Conservation (phyloP, 2,113 vertebrate species). For the Spheniscus mendiculus region DNA sequence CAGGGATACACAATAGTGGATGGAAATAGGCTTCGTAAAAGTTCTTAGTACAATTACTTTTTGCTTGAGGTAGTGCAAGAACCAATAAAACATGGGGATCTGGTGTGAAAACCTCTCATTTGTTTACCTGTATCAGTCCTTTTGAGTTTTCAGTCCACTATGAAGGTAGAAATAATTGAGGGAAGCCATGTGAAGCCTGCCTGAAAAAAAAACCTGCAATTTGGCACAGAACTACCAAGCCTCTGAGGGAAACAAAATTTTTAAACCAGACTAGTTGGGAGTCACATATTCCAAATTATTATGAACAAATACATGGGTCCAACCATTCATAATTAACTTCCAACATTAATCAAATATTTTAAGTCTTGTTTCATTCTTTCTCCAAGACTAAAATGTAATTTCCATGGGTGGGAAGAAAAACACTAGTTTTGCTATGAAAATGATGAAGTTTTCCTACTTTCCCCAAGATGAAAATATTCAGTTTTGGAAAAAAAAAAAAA, state of each 20-base stretch:
- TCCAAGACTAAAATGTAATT: background rate
- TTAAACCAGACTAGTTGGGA: background rate
- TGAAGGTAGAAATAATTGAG: background rate
- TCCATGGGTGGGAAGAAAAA: rapidly evolving
- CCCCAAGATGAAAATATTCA: background rate
- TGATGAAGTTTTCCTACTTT: background rate
- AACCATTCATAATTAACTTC: background rate
- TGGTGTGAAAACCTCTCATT: background rate
- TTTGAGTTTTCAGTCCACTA: background rate
- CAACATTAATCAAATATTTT: background rate
- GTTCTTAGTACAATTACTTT: background rate
- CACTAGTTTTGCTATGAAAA: background rate
- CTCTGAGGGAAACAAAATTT: background rate
- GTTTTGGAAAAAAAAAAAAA: background rate
- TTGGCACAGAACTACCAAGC: background rate
- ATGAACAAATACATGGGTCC: background rate
- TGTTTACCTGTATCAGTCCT: background rate
- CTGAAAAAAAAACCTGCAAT: background rate
- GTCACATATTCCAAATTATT: background rate
- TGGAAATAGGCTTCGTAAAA: background rate
- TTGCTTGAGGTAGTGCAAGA: background rate
- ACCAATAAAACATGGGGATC: background rate
- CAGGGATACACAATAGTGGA: background rate
- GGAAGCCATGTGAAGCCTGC: background rate
- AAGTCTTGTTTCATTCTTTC: background rate